Evolutionary conservation across 2,113 vertebrate species (phyloP), one percentile per base, ranked within the genome.

Genomic region (Stegostoma tigrinum): DNA sequence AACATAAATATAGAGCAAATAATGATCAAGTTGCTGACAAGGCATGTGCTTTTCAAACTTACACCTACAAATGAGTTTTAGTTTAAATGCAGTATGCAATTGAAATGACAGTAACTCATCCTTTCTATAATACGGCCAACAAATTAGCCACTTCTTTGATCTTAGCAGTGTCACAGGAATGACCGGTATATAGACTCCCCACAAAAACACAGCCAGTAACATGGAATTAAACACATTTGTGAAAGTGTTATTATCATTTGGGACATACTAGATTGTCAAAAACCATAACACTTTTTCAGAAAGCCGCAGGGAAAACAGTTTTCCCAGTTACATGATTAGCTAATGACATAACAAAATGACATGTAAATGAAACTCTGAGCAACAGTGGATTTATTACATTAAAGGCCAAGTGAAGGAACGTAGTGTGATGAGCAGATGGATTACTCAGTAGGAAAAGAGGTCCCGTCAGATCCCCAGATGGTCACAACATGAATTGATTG

Each of bases 381-480:
- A 95, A 95, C 45, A 72, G 94, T 68, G 66, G 45, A 95, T 45
- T 66, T 93, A 95, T 72, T 95, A 95, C 66, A 52, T 70, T 23
- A 75, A 48, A 3, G 27, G 68, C 67, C 67, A 95, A 42, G 64
- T 45, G 66, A 94, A 75, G 27, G 68, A 72, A 48, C 94, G 96
- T 96, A 97, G 96, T 66, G 96, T 96, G 96, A 96, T 78, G 96
- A 97, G 96, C 97, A 98, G 98, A 97, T 67, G 96, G 96, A 80
- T 87, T 96, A 96, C 96, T 89, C 97, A 96, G 97, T 97, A 96
- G 96, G 97, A 97, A 97, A 96, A 96, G 96, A 97, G 96, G 96
- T 96, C 97, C 97, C 89, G 96, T 96, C 97, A 96, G 96, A 96
- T 42, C 48, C 96, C 97, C 98, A 98, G 97, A 98, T 98, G 98